Evolutionary conservation across 2,888 invertebrate genomes (phyloP), one percentile per base, ranked within the genome.

Genomic region (Dolichopus griseipennis): DNA sequence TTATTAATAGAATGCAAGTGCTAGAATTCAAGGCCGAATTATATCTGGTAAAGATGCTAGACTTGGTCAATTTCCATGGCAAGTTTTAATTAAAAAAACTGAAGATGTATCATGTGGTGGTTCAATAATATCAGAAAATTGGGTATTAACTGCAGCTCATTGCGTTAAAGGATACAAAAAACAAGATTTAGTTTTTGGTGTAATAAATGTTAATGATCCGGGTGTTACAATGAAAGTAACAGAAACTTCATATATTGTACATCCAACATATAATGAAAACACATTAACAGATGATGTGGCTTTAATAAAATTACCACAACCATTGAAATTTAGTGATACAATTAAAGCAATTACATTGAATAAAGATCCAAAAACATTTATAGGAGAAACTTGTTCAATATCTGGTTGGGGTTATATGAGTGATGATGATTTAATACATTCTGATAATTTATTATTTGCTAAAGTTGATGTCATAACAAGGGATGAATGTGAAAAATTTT

Each of bases 111-210:
- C 73, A 7, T 80, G 80, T 68, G 80, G 80, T 3, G 80, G 76
- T n/a, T 79, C 78, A 0, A 75, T 80, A 4, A 76, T 80, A 12
- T 73, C 76, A 0, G 61, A 70, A 10, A 68, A 62, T 1, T 79
- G 78, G 76, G 78, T 81, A n/a, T 70, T 79, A 0, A 81, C 80
- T 0, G 81, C 80, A 1, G 80, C 75, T 1, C 80, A 80, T 69
- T 80, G 80, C 65, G 74, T 75, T 15, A 74, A 75, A 63, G 76
- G 74, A 0, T 70, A 70, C 1, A 67, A 43, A 5, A 76, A 76
- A 0, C 62, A 79, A 1, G 75, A 72, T 4, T 61, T 79, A 0
- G 69, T 76, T 8, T 79, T 80, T 63, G 79, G 79, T 65, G 76
- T 73, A 3, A 71, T 75, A 0, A 64, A 74, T 7, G 66, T 78